Percentiles rank a stretch among this genome's conserved stretches.
Conservation (phyloP, 2,888 invertebrate species). For the Synergus japonicus region DNA sequence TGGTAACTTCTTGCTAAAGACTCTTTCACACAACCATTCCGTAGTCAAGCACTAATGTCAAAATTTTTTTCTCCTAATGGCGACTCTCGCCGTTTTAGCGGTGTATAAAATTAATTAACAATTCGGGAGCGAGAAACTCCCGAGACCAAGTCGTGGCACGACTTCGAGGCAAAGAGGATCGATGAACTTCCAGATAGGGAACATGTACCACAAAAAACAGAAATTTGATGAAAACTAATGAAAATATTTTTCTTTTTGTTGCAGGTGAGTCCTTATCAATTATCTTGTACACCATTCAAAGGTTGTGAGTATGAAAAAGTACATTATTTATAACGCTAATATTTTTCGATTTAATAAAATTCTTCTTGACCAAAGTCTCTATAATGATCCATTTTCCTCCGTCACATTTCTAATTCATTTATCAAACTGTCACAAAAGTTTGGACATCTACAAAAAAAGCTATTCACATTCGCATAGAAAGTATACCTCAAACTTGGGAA, state of each 20-base stretch:
- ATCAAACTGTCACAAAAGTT: conserved; percentile 27
- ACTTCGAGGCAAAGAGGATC: not conserved
- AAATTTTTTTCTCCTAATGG: conserved; percentile 19
- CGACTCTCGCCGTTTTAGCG: conserved; percentile 58
- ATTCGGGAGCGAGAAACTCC: conserved; percentile 50
- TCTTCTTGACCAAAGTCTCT: not conserved
- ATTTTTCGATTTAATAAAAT: too few species aligned
- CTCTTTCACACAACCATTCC: conserved; percentile 31
- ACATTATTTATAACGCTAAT: not conserved
- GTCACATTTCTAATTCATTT: conserved; percentile 20
- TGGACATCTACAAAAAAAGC: not conserved
- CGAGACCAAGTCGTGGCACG: not conserved
- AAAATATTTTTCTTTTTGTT: conserved; percentile 51
- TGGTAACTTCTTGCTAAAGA: conserved; percentile 40
- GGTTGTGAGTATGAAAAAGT: conserved; percentile 1
- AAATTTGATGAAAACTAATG: conserved; percentile 41
- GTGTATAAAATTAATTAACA: conserved; percentile 70
- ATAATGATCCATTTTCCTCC: conserved; percentile 5
- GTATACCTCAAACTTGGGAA: conserved; percentile 20
- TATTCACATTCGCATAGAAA: not conserved
- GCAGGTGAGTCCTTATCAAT: conserved; percentile 57
- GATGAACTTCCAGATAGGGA: conserved; percentile 8
- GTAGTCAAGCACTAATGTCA: conserved; percentile 23
- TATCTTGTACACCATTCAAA: not conserved
- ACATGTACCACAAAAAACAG: not conserved